phyloP scores from a whole-genome alignment of 2,113 vertebrate genomes.

The Sinosuthora webbiana region DNA sequence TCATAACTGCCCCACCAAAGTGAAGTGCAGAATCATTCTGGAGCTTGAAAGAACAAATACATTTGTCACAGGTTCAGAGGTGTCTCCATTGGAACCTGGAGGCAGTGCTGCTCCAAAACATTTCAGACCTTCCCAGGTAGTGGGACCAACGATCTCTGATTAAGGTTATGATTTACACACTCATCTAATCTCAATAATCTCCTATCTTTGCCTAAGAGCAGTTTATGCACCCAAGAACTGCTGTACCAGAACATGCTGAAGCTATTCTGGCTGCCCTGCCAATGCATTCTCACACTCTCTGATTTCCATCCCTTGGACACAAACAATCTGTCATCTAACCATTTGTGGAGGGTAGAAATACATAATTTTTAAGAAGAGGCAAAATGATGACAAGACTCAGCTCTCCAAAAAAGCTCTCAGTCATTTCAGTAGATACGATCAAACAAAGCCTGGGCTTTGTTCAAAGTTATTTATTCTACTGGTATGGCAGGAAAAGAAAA shows the following conservation, averaged over 20 bases:
- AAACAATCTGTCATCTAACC: neutral
- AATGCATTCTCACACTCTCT: neutral
- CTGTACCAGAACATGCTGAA: neutral
- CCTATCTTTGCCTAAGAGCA: neutral
- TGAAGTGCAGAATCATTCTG: neutral
- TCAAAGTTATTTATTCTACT: neutral
- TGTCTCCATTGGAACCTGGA: neutral
- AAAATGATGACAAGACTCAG: neutral
- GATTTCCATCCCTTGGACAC: neutral
- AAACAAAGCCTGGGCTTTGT: neutral
- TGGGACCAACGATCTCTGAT: neutral
- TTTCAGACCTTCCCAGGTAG: neutral
- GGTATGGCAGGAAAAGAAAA: neutral
- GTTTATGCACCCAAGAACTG: neutral
- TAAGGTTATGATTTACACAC: neutral
- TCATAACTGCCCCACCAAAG: neutral
- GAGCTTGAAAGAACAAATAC: neutral
- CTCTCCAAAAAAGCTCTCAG: neutral
- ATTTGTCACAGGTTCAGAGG: neutral
- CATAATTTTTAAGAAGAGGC: neutral
- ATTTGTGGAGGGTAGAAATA: neutral
- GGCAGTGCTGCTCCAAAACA: neutral
- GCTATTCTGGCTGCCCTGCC: neutral
- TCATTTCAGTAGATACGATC: neutral
- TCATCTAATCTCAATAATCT: neutral